These are phyloP conservation scores for Epistrophella euchroma DNA, from an alignment of 2,888 invertebrate species.

Conservation along the genomic window DNA sequence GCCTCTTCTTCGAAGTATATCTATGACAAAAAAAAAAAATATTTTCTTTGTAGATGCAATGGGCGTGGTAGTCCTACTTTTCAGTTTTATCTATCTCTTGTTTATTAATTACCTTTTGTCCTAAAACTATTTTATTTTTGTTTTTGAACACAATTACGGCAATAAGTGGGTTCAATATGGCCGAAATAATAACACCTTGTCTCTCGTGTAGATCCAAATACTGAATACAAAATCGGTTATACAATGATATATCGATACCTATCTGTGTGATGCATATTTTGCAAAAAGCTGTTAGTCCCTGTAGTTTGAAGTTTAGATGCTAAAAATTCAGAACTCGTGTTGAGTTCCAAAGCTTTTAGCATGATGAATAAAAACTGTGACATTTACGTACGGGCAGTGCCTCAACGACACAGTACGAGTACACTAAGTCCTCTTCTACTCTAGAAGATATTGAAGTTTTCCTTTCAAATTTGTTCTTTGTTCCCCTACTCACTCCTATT, in stretches of 20 bases:
- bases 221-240: conserved; percentile 35
- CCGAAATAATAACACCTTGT: too few relatives aligned
- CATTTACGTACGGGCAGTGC: conserved; percentile 54
- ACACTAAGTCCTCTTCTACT: conserved; percentile 26
- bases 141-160: too few relatives aligned
- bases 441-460: conserved; percentile 23
- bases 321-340: conserved; percentile 38
- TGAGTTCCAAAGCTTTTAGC: conserved; percentile 46
- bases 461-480: conserved; percentile 6
- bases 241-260: conserved; percentile 31
- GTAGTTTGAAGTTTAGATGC: conserved; percentile 23
- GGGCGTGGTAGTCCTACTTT: too few relatives aligned
- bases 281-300: conserved; percentile 30
- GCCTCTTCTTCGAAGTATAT: too few relatives aligned
- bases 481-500: neutral
- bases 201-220: neutral
- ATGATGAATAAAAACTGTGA: conserved; percentile 68
- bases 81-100: too few relatives aligned
- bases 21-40: too few relatives aligned
- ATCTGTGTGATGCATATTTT: conserved; percentile 58
- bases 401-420: conserved; percentile 19
- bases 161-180: too few relatives aligned
- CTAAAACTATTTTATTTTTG: too few relatives aligned
- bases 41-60: too few relatives aligned
- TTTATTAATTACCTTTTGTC: too few relatives aligned